Evolutionary conservation across 2,888 invertebrate species (phyloP).

Genomic region (Cetonia aurata): DNA sequence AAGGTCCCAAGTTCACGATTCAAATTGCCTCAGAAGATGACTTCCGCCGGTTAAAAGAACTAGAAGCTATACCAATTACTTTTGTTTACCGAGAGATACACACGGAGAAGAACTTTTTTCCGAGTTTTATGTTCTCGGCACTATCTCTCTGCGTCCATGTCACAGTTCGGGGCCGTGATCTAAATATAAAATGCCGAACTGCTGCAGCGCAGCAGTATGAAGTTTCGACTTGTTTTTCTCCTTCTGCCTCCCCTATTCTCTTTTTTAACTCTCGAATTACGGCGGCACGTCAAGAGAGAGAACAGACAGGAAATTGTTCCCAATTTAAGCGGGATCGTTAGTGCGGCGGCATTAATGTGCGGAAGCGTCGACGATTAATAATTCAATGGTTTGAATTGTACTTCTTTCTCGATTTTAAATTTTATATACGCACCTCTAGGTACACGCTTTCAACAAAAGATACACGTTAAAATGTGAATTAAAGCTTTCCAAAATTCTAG

Average conservation of each 20-base stretch:
- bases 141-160: slow-evolving; percentile 26
- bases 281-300: slow-evolving; percentile 12
- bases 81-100: slow-evolving; percentile 40
- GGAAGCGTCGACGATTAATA: slow-evolving; percentile 27
- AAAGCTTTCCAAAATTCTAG: too few species aligned
- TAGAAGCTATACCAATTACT: slow-evolving; percentile 37
- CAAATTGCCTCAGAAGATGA: slow-evolving; percentile 42
- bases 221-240: slow-evolving; percentile 23
- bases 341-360: slow-evolving; percentile 17
- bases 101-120: slow-evolving; percentile 29
- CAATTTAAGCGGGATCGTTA: slow-evolving; percentile 38
- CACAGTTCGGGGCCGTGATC: slow-evolving; percentile 29
- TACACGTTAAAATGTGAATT: too few species aligned
- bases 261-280: slow-evolving; percentile 30
- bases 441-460: too few species aligned
- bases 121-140: slow-evolving; percentile 34
- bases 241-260: slow-evolving; percentile 15
- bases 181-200: slow-evolving; percentile 39
- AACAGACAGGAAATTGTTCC: slow-evolving; percentile 32
- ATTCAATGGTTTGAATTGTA: slow-evolving; percentile 17
- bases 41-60: slow-evolving; percentile 41
- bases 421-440: too few species aligned
- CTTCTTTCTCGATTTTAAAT: too few species aligned
- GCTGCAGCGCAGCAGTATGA: slow-evolving; percentile 22
- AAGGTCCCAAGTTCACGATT: slow-evolving; percentile 46